These are phyloP conservation scores for Linepithema humile DNA, from an alignment of 1,140 invertebrate species.

Conservation along the genomic window DNA sequence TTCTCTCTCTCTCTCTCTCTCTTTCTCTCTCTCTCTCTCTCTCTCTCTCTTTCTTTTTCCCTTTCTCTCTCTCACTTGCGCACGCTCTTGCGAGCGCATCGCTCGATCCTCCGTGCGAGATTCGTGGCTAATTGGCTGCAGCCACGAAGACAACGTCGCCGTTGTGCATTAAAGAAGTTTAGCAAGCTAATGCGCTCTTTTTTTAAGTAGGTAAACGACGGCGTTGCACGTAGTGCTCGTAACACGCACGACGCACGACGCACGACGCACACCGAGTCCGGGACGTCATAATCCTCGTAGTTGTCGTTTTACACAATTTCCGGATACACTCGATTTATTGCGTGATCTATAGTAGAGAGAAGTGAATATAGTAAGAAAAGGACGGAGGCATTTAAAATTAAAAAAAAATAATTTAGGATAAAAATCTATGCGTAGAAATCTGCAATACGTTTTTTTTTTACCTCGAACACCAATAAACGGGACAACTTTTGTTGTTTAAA, in stretches of 20 bases:
- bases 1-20: no score
- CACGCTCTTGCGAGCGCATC: conserved; percentile 1
- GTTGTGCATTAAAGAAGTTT: conserved; percentile 74
- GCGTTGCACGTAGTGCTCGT: not conserved
- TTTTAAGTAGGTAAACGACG: conserved; percentile 69
- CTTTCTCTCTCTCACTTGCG: no score
- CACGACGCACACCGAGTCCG: no score
- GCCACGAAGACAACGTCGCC: conserved; percentile 75
- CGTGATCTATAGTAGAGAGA: not conserved
- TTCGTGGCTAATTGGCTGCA: conserved; percentile 79
- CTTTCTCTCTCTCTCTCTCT: no score
- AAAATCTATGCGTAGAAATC: no score
- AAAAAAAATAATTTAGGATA: no score
- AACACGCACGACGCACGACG: not conserved
- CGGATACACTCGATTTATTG: not conserved
- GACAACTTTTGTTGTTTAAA: no score
- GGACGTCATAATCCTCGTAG: not conserved
- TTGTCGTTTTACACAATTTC: not conserved
- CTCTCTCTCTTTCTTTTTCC: no score
- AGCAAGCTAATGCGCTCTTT: conserved; percentile 59
- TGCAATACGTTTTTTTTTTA: no score
- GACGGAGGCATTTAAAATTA: not conserved
- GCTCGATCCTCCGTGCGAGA: conserved; percentile 71
- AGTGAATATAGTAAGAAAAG: no score
- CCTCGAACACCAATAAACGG: no score